These are phyloP conservation scores for Tetragonisca angustula DNA, from an alignment of 2,888 invertebrate species.

Conservation along the genomic window DNA sequence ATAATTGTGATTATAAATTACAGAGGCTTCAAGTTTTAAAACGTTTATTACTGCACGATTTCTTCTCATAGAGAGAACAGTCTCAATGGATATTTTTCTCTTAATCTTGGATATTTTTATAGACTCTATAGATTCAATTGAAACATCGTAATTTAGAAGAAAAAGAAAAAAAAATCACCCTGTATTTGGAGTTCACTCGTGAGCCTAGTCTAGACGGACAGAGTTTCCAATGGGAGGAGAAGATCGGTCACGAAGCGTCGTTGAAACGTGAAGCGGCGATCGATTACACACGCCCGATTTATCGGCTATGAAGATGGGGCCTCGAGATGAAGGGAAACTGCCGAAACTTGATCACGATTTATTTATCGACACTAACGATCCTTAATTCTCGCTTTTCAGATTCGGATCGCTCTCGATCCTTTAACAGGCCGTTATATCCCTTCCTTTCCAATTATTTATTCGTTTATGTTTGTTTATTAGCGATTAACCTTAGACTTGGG, in stretches of 20 bases:
- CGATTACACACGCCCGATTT: constrained; percentile 52
- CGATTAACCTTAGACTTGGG: too few species aligned
- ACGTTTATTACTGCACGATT: too few species aligned
- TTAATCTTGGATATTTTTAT: too few species aligned
- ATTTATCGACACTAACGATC: constrained; percentile 65
- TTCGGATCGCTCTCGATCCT: neutral
- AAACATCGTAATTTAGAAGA: too few species aligned
- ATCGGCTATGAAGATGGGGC: constrained; percentile 19
- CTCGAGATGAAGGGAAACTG: constrained; percentile 18
- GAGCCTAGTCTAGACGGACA: neutral
- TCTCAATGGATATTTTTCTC: too few species aligned
- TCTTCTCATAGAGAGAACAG: too few species aligned
- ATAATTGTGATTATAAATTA: too few species aligned
- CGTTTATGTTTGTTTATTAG: too few species aligned
- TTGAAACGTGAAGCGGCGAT: constrained; percentile 22
- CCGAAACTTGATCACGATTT: constrained; percentile 60
- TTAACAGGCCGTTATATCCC: neutral
- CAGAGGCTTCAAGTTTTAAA: too few species aligned
- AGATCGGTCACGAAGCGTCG: neutral
- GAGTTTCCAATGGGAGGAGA: neutral
- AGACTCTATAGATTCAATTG: too few species aligned
- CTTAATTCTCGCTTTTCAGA: constrained; percentile 55
- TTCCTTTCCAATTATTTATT: neutral
- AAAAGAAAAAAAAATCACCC: too few species aligned
- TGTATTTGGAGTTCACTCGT: neutral